phyloP scores from a whole-genome alignment of 2,888 invertebrate genomes.

The Galerucella nymphaeae region DNA sequence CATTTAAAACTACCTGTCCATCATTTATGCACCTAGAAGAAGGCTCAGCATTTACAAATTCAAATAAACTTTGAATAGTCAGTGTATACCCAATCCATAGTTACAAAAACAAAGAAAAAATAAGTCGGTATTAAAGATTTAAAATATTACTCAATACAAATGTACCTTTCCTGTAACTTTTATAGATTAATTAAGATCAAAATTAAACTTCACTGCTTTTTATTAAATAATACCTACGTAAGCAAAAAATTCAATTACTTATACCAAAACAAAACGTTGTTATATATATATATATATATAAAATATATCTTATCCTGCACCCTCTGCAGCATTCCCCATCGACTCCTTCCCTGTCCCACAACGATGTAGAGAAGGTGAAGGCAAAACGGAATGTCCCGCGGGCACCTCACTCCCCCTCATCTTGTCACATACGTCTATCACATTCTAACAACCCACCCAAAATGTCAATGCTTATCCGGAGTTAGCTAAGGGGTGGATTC shows the following conservation, averaged over 20 bases:
- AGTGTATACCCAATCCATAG: no score
- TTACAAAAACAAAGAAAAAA: no score
- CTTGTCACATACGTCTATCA: conserved; percentile 53
- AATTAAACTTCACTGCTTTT: no score
- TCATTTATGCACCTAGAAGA: no score
- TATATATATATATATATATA: neutral
- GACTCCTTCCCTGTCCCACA: conserved; percentile 25
- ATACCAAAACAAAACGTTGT: neutral
- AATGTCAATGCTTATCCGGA: conserved; percentile 61
- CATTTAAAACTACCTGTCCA: no score
- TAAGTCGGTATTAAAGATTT: no score
- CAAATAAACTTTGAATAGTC: no score
- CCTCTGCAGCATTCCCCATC: neutral
- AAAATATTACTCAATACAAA: no score
- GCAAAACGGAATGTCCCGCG: conserved; percentile 49
- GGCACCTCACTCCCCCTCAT: conserved; percentile 44
- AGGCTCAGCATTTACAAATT: no score
- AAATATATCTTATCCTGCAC: neutral
- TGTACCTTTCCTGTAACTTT: no score
- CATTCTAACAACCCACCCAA: conserved; percentile 60
- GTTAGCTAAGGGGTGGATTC: conserved; percentile 43
- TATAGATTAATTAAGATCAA: no score
- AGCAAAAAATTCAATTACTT: neutral
- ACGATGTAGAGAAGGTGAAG: conserved; percentile 42
- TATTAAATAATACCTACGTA: neutral